Base-by-base conservation (phyloP, 2,888 invertebrate genomes). In the Phyllotreta cruciferae region DNA sequence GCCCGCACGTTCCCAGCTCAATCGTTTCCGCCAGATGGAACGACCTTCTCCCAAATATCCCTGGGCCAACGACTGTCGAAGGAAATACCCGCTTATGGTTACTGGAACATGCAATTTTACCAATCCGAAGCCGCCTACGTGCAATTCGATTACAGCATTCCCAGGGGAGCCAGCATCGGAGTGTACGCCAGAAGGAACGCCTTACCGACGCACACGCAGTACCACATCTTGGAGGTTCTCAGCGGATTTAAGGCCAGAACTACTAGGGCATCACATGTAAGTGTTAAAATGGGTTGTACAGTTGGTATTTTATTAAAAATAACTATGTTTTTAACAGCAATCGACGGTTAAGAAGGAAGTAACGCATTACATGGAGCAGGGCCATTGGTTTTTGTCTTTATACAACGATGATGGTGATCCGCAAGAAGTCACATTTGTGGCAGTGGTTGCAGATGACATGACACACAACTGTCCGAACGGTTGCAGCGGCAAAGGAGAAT, bases 51-150 rank as follows among this genome's bases (percentile, higher is more conserved):
- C 75, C 94, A 94, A 85, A 92, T 96, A 76, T 87, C 90, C 71
- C 84, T 96, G 78, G 94, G 95, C 71, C 91, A 94, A 82, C 90
- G 92, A 79, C 85, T 94, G 75, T 91, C 92, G 75, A 91, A 93
- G 83, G 91, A 92, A 83, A 93, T 98, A 79, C 91, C 92, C 77
- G 91, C 96, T 69, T 95, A 96, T 83, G 92, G 95, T 79, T 96
- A 96, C 82, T 96, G 96, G 96, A 95, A 96, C 82, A 93, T 96
- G 90, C 95, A 96, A 83, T 96, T 98, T 83, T 94, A 93, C 83
- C 96, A 96, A 82, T 92, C 93, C 66, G 93, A 95, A 82, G 91
- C 96, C 58, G 92, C 94, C 50, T 96, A 95, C 82, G 92, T 98
- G 56, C 92, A 93, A 79, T 96, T 97, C 80, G 96, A 97, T 82